Evolutionary conservation across 2,797 vertebrate genomes (phyloP).

Genomic region (Todus mexicanus): DNA sequence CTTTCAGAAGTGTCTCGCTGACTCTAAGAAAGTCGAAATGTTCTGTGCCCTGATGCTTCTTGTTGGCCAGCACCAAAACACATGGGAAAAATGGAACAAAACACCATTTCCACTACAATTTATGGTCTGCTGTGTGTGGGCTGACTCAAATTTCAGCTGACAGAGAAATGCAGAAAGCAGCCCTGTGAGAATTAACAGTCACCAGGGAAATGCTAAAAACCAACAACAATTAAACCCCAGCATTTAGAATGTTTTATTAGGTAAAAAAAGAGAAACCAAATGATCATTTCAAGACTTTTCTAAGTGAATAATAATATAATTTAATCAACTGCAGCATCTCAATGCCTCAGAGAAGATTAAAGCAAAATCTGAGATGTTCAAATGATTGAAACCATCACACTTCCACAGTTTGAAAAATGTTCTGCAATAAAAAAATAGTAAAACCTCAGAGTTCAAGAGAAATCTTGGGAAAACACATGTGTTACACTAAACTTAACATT

Average conservation of each 20-base stretch:
- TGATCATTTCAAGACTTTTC: background rate
- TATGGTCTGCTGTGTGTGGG: background rate
- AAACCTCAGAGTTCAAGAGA: background rate
- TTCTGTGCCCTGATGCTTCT: background rate
- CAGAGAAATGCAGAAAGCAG: background rate
- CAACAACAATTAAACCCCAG: background rate
- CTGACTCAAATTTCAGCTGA: background rate
- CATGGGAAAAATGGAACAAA: background rate
- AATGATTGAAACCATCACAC: background rate
- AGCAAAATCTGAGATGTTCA: background rate
- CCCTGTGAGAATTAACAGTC: background rate
- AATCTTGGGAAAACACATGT: background rate
- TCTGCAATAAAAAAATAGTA: background rate
- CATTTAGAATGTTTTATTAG: background rate
- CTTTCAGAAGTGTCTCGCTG: background rate
- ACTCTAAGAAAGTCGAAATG: background rate
- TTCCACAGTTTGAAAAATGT: background rate
- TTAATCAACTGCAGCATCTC: background rate
- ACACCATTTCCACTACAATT: background rate
- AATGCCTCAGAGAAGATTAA: background rate
- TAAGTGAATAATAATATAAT: background rate
- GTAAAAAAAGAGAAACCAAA: background rate
- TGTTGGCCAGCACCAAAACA: background rate
- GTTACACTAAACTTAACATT: background rate
- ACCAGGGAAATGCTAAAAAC: background rate